Evolutionary conservation across 2,113 vertebrate genomes (phyloP), one percentile per base, ranked within the genome.

Genomic region (Tragelaphus imberbis): DNA sequence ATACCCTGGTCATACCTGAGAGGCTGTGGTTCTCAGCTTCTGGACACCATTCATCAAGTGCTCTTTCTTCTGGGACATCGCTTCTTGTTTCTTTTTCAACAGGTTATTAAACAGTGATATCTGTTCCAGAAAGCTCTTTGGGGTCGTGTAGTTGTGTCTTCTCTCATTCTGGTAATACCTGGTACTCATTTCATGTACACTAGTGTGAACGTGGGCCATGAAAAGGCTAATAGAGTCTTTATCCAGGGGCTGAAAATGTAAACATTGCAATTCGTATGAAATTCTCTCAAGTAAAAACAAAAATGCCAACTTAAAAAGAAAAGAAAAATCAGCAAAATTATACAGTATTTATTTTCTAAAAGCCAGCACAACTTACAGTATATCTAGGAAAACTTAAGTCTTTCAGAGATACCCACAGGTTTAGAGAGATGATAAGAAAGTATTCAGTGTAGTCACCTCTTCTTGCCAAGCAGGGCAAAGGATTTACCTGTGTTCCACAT

Each of bases 81-180:
- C 98, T 90, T 98, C 87, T 30, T 79, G 98, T 91, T 99, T 99
- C 95, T 98, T 99, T 94, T 98, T 97, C 97, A 99, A 97, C 80
- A 99, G 98, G 95, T 98, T 99, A 90, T 99, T 98, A 97, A 98
- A 99, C 96, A 99, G 97, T 1, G 96, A 99, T 92, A 99, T 99
- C 98, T 99, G 99, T 97, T 99, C 99, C 91, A 99, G 98, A 97
- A 99, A 99, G 98, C 98, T 99, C 97, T 99, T 99, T 33, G 98
- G 99, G 98, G 99, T 99, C 90, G 98, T 99, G 91, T 99, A 99
- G 99, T 99, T 99, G 97, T 99, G 98, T 94, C 97, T 97, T 97
- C 98, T 99, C 97, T 99, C 99, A 94, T 99, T 99, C 96, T 81
- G 94, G 93, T 97, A 98, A 97, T 98, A 99, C 98, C 99, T 99